Conservation (phyloP, 2,113 vertebrate genomes). For the Chamaea fasciata region DNA sequence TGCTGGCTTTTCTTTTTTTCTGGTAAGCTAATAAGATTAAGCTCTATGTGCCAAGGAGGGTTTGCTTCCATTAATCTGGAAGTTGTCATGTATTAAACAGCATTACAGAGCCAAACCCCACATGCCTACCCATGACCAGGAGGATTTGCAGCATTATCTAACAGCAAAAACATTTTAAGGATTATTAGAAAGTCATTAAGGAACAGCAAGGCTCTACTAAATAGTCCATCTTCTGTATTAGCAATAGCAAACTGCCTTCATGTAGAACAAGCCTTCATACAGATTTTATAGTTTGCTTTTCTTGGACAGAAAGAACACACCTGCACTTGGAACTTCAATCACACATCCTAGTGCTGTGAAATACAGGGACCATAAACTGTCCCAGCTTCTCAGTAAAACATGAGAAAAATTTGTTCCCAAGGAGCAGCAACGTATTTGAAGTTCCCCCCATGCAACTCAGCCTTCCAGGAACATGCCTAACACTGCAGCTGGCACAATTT, state of each 20-base stretch:
- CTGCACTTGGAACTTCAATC: neutral
- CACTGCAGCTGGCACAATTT: neutral
- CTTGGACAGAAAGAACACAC: neutral
- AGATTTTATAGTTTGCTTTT: neutral
- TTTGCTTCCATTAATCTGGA: slow-evolving; percentile 32
- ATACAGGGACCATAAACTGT: neutral
- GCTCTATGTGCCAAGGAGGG: neutral
- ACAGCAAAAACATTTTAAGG: neutral
- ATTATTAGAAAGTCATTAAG: slow-evolving; percentile 31
- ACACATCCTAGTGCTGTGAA: neutral
- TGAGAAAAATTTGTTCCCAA: neutral
- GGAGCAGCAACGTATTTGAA: neutral
- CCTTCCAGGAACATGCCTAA: neutral
- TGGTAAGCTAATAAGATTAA: slow-evolving; percentile 25
- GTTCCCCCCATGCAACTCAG: neutral
- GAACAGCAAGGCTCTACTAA: neutral
- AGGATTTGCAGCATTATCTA: neutral
- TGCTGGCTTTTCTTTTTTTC: neutral
- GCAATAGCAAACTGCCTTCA: neutral
- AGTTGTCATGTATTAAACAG: slow-evolving; percentile 20
- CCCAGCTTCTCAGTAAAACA: neutral
- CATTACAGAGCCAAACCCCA: neutral
- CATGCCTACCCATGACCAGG: neutral
- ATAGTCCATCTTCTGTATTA: neutral
- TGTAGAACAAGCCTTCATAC: neutral